Conservation (phyloP, 1,140 invertebrate genomes). For the Scaptodrosophila lebanonensis region DNA sequence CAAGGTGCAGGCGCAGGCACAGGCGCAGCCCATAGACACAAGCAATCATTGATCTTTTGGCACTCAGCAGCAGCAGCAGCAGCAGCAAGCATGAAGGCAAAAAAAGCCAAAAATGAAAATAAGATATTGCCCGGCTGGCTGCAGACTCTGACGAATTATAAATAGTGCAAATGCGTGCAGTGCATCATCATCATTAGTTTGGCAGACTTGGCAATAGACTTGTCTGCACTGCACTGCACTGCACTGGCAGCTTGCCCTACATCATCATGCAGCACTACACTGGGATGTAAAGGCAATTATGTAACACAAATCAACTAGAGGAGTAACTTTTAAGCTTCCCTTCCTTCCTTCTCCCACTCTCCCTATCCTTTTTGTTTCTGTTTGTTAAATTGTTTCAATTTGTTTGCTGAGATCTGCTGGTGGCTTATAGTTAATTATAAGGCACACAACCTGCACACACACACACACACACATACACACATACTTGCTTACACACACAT, state of each 20-base stretch:
- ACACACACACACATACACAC: no score
- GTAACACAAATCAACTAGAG: constrained; percentile 36
- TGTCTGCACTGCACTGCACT: constrained; percentile 41
- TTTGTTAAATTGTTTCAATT: constrained; percentile 68
- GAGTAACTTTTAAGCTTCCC: constrained; percentile 8
- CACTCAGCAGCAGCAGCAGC: constrained; percentile 54
- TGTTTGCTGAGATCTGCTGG: constrained; percentile 18
- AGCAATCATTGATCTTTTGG: constrained; percentile 74
- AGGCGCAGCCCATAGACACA: constrained; percentile 30
- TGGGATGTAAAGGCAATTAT: constrained; percentile 26
- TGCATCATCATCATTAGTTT: constrained; percentile 74
- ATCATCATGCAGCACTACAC: no score
- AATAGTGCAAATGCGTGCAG: constrained; percentile 73
- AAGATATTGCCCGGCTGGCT: constrained; percentile 17
- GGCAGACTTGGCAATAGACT: constrained; percentile 62
- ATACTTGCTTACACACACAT: no score
- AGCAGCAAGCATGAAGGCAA: no score
- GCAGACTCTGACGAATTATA: constrained; percentile 54
- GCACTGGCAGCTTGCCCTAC: constrained; percentile 27
- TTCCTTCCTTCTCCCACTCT: constrained; percentile 24
- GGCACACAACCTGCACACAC: neutral
- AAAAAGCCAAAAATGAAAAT: neutral
- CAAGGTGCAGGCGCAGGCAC: constrained; percentile 29
- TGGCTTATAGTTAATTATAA: constrained; percentile 24
- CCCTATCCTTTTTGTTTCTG: constrained; percentile 24